Conservation (phyloP, 2,888 invertebrate species). For the Oxyteleia sp. region DNA sequence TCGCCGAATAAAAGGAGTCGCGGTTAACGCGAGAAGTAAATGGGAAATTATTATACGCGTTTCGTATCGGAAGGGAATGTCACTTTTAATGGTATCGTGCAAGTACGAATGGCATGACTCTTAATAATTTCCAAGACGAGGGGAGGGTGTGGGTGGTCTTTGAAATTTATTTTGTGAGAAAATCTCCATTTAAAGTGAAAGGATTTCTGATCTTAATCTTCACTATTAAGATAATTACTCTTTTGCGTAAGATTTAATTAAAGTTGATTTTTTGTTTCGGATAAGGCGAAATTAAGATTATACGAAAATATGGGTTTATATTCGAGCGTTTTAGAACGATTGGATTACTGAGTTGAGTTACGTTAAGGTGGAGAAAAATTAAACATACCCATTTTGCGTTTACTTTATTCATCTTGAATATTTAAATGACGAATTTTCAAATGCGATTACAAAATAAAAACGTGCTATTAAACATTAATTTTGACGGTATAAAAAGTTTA, state of each 20-base stretch:
- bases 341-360: neutral
- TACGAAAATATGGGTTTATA: neutral
- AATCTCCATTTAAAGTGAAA: conserved; percentile 27
- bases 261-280: neutral
- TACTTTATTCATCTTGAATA: neutral
- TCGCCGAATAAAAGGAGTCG: neutral
- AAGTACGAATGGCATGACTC: neutral
- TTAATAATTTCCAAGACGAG: conserved; percentile 10
- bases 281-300: neutral
- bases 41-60: neutral
- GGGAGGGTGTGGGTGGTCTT: neutral
- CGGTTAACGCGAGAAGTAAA: neutral
- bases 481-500: neutral
- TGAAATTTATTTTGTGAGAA: conserved; percentile 20
- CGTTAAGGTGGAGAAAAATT: neutral
- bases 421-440: neutral
- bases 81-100: neutral
- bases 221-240: conserved; percentile 16
- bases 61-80: neutral
- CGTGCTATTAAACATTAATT: neutral
- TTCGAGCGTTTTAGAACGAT: neutral
- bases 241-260: conserved; percentile 17
- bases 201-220: conserved; percentile 12
- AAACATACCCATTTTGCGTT: neutral
- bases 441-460: neutral